Conservation (phyloP, 2,888 invertebrate genomes). For the Leuctra nigra region DNA sequence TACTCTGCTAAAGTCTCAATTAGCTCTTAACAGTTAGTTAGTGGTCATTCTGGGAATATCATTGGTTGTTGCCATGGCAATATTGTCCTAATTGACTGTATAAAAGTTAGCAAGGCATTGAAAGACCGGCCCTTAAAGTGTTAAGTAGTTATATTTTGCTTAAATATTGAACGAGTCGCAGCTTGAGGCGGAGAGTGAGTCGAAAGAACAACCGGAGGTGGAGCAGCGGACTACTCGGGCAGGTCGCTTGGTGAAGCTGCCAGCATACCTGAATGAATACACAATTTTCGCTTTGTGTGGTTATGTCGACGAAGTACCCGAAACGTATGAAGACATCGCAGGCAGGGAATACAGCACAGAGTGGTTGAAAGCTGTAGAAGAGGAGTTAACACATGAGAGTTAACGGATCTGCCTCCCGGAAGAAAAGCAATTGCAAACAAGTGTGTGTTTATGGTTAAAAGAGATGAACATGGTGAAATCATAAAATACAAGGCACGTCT, state of each 20-base stretch:
- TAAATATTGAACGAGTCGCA: too few species aligned
- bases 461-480: not conserved
- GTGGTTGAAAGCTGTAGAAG: not conserved
- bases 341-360: not conserved
- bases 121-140: too few species aligned
- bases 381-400: not conserved
- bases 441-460: not conserved
- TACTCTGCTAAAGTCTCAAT: too few species aligned
- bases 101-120: too few species aligned
- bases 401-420: not conserved
- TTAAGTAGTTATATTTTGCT: too few species aligned
- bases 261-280: not conserved
- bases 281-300: slow-evolving; percentile 1
- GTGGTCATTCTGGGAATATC: too few species aligned
- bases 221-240: not conserved
- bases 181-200: not conserved
- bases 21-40: too few species aligned
- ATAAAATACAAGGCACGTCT: not conserved
- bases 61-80: too few species aligned
- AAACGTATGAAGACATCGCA: slow-evolving; percentile 1
- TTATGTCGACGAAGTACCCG: not conserved
- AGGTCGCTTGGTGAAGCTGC: not conserved
- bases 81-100: too few species aligned
- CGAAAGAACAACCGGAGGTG: not conserved
- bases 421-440: not conserved